These are phyloP conservation scores for Caenorhabditis virilis DNA, from an alignment of 2,888 invertebrate genomes.

Conservation along the genomic window DNA sequence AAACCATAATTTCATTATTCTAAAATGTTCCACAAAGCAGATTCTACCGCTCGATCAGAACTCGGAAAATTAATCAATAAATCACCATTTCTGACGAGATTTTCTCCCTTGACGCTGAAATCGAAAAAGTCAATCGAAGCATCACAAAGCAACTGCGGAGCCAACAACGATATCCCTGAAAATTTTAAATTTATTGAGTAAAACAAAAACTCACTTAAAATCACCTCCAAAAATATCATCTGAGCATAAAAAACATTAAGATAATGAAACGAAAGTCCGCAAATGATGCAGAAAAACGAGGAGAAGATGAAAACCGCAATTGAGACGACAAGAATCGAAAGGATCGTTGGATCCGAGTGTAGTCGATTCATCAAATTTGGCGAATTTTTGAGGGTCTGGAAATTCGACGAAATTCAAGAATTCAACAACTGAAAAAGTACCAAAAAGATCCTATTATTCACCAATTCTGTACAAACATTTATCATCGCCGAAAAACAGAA, in stretches of 20 bases:
- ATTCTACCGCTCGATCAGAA: too few relatives aligned
- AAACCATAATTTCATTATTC: too few relatives aligned
- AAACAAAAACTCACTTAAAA: background rate
- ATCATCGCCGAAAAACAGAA: too few relatives aligned
- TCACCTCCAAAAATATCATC: constrained; percentile 30
- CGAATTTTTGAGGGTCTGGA: background rate
- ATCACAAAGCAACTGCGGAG: background rate
- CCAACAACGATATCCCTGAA: constrained; percentile 1
- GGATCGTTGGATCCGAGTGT: background rate
- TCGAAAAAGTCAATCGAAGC: background rate
- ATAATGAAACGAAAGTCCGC: constrained; percentile 11
- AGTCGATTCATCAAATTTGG: background rate
- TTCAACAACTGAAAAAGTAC: too few relatives aligned
- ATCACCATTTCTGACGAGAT: background rate
- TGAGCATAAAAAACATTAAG: constrained; percentile 22
- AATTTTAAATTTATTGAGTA: constrained; percentile 1
- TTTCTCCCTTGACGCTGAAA: background rate
- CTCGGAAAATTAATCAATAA: too few relatives aligned
- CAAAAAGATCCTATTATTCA: too few relatives aligned
- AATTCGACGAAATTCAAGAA: too few relatives aligned
- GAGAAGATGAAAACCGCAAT: constrained; percentile 3
- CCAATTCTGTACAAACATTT: too few relatives aligned
- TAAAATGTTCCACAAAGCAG: too few relatives aligned
- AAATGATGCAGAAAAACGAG: constrained; percentile 6
- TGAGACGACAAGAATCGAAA: background rate